phyloP scores from a whole-genome alignment of 1,140 invertebrate species.

The Drosophila orena region DNA sequence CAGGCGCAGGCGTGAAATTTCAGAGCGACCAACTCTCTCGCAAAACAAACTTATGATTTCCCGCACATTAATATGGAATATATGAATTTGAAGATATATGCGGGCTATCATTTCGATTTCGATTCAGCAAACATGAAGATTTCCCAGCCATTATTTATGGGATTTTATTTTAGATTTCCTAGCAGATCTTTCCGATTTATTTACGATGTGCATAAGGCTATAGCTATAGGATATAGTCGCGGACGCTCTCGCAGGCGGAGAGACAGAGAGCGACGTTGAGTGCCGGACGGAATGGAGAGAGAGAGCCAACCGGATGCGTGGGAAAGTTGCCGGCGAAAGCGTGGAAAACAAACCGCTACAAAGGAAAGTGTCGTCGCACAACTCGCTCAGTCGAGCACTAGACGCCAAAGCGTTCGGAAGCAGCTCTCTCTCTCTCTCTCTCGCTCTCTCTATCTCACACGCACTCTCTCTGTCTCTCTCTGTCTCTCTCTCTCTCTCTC shows the following conservation, averaged over 20 bases:
- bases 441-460: not conserved
- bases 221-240: slow-evolving; percentile 3
- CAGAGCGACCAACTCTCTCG: slow-evolving; percentile 33
- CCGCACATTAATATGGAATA: slow-evolving; percentile 5
- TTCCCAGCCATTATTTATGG: not conserved
- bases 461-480: not conserved
- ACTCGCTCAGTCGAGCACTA: slow-evolving; percentile 77
- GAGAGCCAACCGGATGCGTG: slow-evolving; percentile 38
- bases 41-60: slow-evolving; percentile 18
- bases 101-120: not conserved
- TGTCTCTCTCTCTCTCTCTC: too few species aligned
- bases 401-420: slow-evolving; percentile 73
- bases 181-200: slow-evolving; percentile 30
- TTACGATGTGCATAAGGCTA: slow-evolving; percentile 32
- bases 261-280: too few species aligned
- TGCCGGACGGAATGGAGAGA: not conserved
- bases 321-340: slow-evolving; percentile 70
- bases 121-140: not conserved
- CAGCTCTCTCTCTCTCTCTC: slow-evolving; percentile 42
- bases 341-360: slow-evolving; percentile 45
- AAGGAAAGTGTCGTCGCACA: slow-evolving; percentile 41
- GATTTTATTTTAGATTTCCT: slow-evolving; percentile 19
- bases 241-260: too few species aligned
- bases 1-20: slow-evolving; percentile 32
- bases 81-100: not conserved